phyloP scores from a whole-genome alignment of 2,113 vertebrate species.

The Sakesphorus luctuosus region DNA sequence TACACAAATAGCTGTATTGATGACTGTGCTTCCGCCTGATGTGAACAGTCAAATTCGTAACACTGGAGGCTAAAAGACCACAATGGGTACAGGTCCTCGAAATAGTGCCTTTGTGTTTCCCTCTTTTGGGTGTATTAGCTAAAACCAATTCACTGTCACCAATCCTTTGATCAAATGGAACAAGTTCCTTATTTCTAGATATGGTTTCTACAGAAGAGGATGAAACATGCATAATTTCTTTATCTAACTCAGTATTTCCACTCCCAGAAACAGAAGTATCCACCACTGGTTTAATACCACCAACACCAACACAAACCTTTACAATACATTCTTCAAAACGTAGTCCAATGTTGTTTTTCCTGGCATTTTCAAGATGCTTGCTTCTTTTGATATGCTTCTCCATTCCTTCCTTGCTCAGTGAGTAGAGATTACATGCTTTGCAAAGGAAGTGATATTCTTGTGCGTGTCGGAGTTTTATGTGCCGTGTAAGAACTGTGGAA shows the following conservation, averaged over 20 bases:
- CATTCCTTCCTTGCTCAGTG: constrained; percentile 89
- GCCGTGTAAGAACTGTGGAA: constrained; percentile 84
- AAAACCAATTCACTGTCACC: constrained; percentile 50
- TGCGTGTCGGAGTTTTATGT: constrained; percentile 84
- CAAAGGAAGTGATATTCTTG: constrained; percentile 87
- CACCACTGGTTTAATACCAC: constrained; percentile 70
- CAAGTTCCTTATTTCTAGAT: constrained; percentile 12
- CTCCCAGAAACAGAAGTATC: constrained; percentile 47
- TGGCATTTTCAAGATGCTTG: constrained; percentile 85
- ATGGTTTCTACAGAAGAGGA: constrained; percentile 25
- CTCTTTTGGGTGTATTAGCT: constrained; percentile 76
- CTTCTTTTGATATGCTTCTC: constrained; percentile 87
- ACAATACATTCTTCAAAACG: constrained; percentile 87
- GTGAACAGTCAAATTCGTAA: constrained; percentile 93
- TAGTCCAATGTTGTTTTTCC: constrained; percentile 79
- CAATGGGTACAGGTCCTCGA: constrained; percentile 90
- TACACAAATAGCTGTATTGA: constrained; percentile 94
- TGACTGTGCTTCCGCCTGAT: constrained; percentile 95
- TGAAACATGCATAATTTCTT: constrained; percentile 34
- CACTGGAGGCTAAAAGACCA: constrained; percentile 92
- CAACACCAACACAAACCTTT: constrained; percentile 80
- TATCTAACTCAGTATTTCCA: constrained; percentile 57
- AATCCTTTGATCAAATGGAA: constrained; percentile 1
- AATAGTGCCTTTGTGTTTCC: constrained; percentile 81
- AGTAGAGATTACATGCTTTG: constrained; percentile 88